Evolutionary conservation across 37 sponge, comb jelly and placozoan species (phyloP), one percentile per base, ranked within the genome.

Genomic region (Dysidea cf. avara): DNA sequence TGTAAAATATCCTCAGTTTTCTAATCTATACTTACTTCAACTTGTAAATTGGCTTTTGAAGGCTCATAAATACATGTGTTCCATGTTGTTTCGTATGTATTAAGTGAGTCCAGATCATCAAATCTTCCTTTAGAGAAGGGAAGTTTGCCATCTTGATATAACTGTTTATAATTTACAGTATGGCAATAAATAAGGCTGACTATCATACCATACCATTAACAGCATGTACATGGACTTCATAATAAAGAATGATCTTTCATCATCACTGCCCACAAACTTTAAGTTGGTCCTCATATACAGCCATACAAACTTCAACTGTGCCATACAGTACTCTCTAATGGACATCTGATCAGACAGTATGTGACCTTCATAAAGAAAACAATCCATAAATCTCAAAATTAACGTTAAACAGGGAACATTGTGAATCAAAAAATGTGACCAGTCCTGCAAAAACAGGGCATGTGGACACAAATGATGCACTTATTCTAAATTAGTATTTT

Each of bases 291-390:
- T 38, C 74, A 92, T 72, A 40, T 74, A 64, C 29, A 35, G 30
- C 93, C 93, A 92, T 31, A 87, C 21, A 9, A 64, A 69, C 13
- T 39, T 57, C 68, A 92, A 26, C 80, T 92, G 93, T 12, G 71
- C 24, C 22, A 80, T 35, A 58, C 93, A 87, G 81, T 74, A 83
- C 33, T 73, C 61, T n/a, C 87, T 58, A 20, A 83, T 64, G 32
- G 87, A 36, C 54, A 70, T 52, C 51, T 72, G 2, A 12, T 76
- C 76, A 24, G 93, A 87, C n/a, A n/a, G n/a, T n/a, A n/a, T n/a
- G n/a, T n/a, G n/a, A n/a, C n/a, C n/a, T n/a, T n/a, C n/a, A n/a
- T 30, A 92, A n/a, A n/a, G 64, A n/a, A n/a, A n/a, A n/a, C n/a
- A n/a, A n/a, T n/a, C n/a, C n/a, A n/a, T n/a, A n/a, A n/a, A n/a